Base-by-base conservation (phyloP, 2,113 vertebrate genomes). In the Psophia crepitans region DNA sequence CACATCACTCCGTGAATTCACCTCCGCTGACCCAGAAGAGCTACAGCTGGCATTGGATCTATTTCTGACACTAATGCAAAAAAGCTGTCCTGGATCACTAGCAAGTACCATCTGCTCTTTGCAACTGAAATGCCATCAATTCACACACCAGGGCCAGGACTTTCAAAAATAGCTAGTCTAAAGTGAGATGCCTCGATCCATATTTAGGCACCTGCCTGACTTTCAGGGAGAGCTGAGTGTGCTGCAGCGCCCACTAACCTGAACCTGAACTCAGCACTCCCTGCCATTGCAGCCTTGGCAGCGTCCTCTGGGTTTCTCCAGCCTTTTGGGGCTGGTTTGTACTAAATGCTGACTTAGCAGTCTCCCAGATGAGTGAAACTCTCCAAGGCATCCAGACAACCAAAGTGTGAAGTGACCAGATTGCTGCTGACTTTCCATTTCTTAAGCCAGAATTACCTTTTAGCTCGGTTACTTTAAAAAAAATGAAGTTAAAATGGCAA, bases 21-120 rank as follows among this genome's bases (percentile, higher is more conserved):
- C 96, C 46, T 89, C 56, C 44, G 22, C 89, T 87, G 96, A 96
- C 94, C 92, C 44, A 68, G 73, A 97, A 96, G 76, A 84, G 71
- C 84, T 66, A 64, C 66, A 88, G 94, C 97, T 89, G 91, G 90
- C 43, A 21, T 94, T 85, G 71, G 76, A 37, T 95, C 94, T 94
- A 90, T 81, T 96, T 96, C 88, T 92, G 68, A 87, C 89, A 58
- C 85, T 60, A 95, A 96, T 89, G 96, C 85, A 90, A 80, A 94
- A 95, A 93, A 85, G 57, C 74, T 92, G 91, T 89, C 92, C 96
- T 91, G 89, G 94, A 92, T 97, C 86, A 87, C 84, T 39, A 91
- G 77, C 2, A 1, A 71, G 65, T 49, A 60, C 95, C 94, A 95
- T 96, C 96, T 97, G 95, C 94, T 96, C 94, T 89, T 87, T 87